Evolutionary conservation across 2,888 invertebrate species (phyloP), one percentile per base, ranked within the genome.

Genomic region (Eristalis arbustorum): DNA sequence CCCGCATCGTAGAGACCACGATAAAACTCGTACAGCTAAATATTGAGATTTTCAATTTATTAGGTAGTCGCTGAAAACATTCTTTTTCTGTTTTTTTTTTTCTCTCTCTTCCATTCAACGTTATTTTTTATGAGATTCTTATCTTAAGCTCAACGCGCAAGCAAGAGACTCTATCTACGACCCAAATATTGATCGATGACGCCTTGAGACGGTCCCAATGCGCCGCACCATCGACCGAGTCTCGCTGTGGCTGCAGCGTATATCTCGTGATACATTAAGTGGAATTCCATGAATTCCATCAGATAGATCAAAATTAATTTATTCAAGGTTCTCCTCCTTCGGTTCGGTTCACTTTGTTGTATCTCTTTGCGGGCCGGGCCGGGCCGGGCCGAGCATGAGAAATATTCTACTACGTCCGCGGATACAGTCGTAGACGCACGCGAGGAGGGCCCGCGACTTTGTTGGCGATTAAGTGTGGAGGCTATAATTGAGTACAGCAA

Each of bases 201-300:
- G 84, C 73, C 28, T 66, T 78, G 13, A 28, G 62, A 13, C 61
- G 63, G 66, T 49, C 67, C 49, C 66, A 34, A 22, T 22, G 42
- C 31, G 42, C 57, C 67, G 61, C 68, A 25, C 31, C 23, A 8
- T 28, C 37, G n/a, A 3, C 6, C 3, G 6, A 18, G 18, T 49
- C 25, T 59, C 59, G 25, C 13, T 22, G 73, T 49, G 61, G 62
- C 56, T 75, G 84, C 66, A 69, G 37, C 22, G n/a, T 61, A 63
- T 69, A 31, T 68, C 56, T 40, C 49, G 13, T 71, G 14, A 74
- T 63, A 73, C 68, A 77, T 77, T 66, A 66, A 72, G 68, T 81
- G 73, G 82, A 77, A 82, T 85, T 82, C 85, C 82, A 66, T 78
- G 34, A 85, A 85, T 85, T 82, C 77, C 77, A 82, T 72, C 71